phyloP scores from a whole-genome alignment of 2,113 vertebrate species.

The Anoplopoma fimbria region DNA sequence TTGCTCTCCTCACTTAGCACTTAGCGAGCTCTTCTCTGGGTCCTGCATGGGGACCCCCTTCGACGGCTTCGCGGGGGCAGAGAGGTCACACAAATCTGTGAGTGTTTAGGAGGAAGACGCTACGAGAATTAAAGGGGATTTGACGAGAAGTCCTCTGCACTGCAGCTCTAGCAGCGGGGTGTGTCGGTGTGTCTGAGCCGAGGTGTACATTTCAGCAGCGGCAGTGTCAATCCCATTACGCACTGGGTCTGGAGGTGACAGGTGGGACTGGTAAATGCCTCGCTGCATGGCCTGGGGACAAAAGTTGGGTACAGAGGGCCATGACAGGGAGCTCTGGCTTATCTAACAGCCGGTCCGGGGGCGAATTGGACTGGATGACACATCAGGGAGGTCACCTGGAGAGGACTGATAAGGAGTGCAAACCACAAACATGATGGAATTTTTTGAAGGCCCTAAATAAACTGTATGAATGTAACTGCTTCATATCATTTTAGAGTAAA shows the following conservation, averaged over 20 bases:
- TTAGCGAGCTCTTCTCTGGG: background rate
- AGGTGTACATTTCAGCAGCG: conserved; percentile 77
- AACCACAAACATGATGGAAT: background rate
- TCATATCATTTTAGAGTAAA: too few species aligned
- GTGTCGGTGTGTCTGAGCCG: conserved; percentile 19
- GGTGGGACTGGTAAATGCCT: conserved; percentile 52
- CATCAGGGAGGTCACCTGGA: conserved; percentile 11
- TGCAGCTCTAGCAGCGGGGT: conserved; percentile 4
- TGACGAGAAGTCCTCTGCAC: background rate
- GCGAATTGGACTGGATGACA: conserved; percentile 22
- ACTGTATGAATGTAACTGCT: background rate
- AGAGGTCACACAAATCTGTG: conserved; percentile 15
- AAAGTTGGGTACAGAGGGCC: background rate
- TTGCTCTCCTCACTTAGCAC: conserved; percentile 66
- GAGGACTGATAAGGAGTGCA: background rate
- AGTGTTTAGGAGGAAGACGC: background rate
- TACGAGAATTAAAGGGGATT: background rate
- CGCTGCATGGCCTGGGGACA: conserved; percentile 10
- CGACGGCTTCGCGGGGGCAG: background rate
- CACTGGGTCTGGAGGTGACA: conserved; percentile 51
- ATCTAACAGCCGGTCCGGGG: conserved; percentile 35
- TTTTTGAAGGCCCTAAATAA: background rate
- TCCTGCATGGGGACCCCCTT: background rate
- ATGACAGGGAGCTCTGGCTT: conserved; percentile 14
- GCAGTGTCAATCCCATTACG: conserved; percentile 67